Evolutionary conservation across 2,113 vertebrate species (phyloP).

Genomic region (Dromaius novaehollandiae): DNA sequence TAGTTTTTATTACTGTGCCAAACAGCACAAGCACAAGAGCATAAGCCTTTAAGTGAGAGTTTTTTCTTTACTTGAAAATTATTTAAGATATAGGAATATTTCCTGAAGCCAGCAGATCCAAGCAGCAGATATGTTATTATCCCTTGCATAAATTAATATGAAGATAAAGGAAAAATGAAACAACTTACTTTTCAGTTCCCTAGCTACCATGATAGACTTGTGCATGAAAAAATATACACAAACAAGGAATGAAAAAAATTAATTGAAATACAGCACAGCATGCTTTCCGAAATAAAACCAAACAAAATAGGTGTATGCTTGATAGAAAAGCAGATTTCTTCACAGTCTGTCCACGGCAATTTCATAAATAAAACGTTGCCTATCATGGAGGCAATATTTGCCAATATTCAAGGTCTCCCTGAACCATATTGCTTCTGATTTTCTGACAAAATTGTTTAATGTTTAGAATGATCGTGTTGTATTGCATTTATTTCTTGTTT

Average conservation of each 20-base stretch:
- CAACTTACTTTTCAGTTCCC: conserved; percentile 64
- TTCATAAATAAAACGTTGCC: neutral
- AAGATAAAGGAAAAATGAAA: conserved; percentile 35
- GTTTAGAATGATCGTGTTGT: neutral
- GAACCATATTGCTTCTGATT: neutral
- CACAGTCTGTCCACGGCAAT: neutral
- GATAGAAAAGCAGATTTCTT: neutral
- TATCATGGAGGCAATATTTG: neutral
- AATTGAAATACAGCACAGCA: neutral
- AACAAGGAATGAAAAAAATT: conserved; percentile 9
- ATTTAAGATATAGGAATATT: neutral
- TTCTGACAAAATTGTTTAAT: neutral
- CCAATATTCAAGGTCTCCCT: neutral
- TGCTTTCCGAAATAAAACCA: conserved; percentile 1
- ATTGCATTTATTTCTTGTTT: neutral
- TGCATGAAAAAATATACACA: conserved; percentile 36
- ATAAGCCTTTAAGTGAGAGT: neutral
- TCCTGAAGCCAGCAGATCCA: neutral
- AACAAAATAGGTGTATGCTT: neutral
- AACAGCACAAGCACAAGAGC: neutral
- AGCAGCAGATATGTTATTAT: conserved; percentile 34
- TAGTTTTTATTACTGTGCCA: neutral
- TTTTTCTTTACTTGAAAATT: neutral
- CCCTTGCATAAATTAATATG: conserved; percentile 48
- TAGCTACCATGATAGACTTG: conserved; percentile 42